These are phyloP conservation scores for Gastracanthus pulcherrimus DNA, from an alignment of 2,888 invertebrate genomes.

Conservation along the genomic window DNA sequence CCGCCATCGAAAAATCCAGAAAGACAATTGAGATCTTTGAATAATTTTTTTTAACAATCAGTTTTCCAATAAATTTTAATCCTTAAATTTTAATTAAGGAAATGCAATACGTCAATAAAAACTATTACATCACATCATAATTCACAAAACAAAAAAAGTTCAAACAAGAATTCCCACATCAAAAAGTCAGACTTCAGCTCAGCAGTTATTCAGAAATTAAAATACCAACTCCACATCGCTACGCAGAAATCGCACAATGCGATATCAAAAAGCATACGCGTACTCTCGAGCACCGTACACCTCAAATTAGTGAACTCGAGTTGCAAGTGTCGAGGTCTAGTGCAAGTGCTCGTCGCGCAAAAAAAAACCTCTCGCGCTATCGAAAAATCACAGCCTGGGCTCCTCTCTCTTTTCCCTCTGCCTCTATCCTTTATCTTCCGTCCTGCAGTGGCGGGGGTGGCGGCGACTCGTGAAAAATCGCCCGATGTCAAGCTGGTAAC, in stretches of 20 bases:
- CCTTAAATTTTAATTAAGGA: too few relatives aligned
- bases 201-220: too few relatives aligned
- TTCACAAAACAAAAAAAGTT: too few relatives aligned
- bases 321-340: conserved; percentile 19
- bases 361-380: conserved; percentile 12
- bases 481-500: conserved; percentile 75
- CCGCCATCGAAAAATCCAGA: too few relatives aligned
- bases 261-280: background rate
- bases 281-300: too few relatives aligned
- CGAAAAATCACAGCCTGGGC: conserved; percentile 15
- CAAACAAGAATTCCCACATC: too few relatives aligned
- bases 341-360: background rate
- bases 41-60: too few relatives aligned
- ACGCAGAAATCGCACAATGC: background rate
- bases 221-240: background rate
- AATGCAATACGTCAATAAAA: too few relatives aligned
- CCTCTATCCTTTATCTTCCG: background rate
- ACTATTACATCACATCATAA: too few relatives aligned
- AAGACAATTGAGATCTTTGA: too few relatives aligned
- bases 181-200: background rate
- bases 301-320: conserved; percentile 50
- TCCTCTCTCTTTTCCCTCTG: background rate
- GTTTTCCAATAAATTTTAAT: too few relatives aligned
- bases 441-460: background rate
- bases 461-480: conserved; percentile 65